Base-by-base conservation (phyloP, 1,140 invertebrate species). In the Colletes latitarsis region DNA sequence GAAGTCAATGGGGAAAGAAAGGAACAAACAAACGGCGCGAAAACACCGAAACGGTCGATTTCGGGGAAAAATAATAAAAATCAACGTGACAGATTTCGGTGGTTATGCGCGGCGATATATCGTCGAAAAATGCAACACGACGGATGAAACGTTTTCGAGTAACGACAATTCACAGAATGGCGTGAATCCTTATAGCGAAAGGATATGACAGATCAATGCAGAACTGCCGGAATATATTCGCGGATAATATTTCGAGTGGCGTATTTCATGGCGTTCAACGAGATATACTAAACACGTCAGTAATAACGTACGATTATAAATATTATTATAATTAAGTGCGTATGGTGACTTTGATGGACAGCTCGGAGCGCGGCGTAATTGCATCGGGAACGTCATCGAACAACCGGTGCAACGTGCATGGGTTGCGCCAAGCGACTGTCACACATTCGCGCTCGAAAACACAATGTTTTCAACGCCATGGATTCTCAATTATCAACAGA, bases 301-400 rank as follows among this genome's bases (percentile, higher is more conserved):
- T 58, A 58, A 58, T 58, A 19, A 19, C 9, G 6, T 58, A 43
- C 63, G 69, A 78, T 82, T 78, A 79, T 82, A 82, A 82, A 82
- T 82, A 82, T 62, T 82, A 30, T 30, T 30, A 30, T 30, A 82
- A 79, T 82, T 82, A 82, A 82, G 81, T 72, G 75, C 60, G 63
- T 77, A 17, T 53, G 64, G 17, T 62, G 57, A 71, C 71, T 77
- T 82, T 82, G 81, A 82, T 79, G n/a, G 81, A 73, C 81, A 79
- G 76, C 49, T 10, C 49, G 10, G 10, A 10, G 64, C 66, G 63
- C 52, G 76, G 52, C 43, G 58, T 68, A 77, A 77, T 82, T 71
- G 74, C 67, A 62, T 82, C 53, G 80, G 17, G 64, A 82, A 82
- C 67, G 67, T 82, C 57, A 19, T 63, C 30, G 67, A 52, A 6